Conservation (phyloP, 2,113 vertebrate genomes). For the Dolichotis patagonum region DNA sequence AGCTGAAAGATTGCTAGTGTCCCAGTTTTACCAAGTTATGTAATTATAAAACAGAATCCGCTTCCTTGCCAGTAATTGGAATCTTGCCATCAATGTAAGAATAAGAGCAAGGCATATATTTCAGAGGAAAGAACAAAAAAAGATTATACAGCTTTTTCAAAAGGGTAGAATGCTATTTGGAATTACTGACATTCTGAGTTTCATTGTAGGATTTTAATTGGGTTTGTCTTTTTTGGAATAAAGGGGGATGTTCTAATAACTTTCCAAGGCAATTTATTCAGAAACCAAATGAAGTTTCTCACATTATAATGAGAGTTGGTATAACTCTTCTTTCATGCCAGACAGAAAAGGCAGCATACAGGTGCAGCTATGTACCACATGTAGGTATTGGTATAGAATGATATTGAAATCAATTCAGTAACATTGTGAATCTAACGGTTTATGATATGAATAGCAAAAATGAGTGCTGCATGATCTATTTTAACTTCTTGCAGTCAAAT, state of each 20-base stretch:
- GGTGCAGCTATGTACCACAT: not conserved
- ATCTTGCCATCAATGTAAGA: slow-evolving; percentile 43
- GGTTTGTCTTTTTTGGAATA: slow-evolving; percentile 67
- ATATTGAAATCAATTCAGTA: slow-evolving; percentile 26
- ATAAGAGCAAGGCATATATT: slow-evolving; percentile 56
- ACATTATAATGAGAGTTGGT: slow-evolving; percentile 66
- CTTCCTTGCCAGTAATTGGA: slow-evolving; percentile 76
- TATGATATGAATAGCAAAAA: slow-evolving; percentile 45
- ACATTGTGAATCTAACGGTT: slow-evolving; percentile 52
- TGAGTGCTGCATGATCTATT: slow-evolving; percentile 50
- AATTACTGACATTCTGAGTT: slow-evolving; percentile 42
- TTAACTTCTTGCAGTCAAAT: slow-evolving; percentile 23
- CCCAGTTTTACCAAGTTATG: slow-evolving; percentile 66
- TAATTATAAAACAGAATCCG: slow-evolving; percentile 75
- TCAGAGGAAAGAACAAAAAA: slow-evolving; percentile 69
- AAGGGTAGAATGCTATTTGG: slow-evolving; percentile 51
- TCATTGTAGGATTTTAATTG: slow-evolving; percentile 78
- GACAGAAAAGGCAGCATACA: slow-evolving; percentile 21
- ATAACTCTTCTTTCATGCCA: slow-evolving; percentile 59
- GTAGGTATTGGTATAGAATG: not conserved
- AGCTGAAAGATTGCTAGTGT: slow-evolving; percentile 71
- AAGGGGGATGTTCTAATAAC: slow-evolving; percentile 59
- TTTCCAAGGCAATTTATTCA: slow-evolving; percentile 69
- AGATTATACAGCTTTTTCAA: not conserved
- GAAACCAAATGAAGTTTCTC: slow-evolving; percentile 68